Conservation (phyloP, 2,113 vertebrate genomes). For the Erythrolamprus reginae region DNA sequence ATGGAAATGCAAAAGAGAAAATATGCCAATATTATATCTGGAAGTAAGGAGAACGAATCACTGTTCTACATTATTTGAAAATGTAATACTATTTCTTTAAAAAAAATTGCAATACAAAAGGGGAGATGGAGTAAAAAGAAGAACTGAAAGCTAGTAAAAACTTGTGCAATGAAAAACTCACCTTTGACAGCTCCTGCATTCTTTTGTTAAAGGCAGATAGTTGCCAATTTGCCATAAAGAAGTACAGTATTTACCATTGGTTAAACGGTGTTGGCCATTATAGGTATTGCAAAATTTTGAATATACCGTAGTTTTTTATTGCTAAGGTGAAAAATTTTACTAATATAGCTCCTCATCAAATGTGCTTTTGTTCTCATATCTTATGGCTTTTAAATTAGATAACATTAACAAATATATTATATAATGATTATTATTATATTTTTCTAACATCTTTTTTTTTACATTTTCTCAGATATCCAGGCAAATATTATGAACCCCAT, state of each 20-base stretch:
- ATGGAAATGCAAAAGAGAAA: background rate
- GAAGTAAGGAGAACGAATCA: conserved; percentile 6
- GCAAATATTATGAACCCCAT: conserved; percentile 77
- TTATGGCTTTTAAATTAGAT: conserved; percentile 85
- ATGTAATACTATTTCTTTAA: conserved; percentile 14
- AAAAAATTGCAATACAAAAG: conserved; percentile 23
- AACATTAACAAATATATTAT: conserved; percentile 85
- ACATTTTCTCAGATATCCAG: conserved; percentile 75
- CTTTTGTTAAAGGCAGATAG: conserved; percentile 67
- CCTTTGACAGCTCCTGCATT: conserved; percentile 51
- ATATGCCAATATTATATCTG: conserved; percentile 15
- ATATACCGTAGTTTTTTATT: conserved; percentile 77
- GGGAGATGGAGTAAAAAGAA: conserved; percentile 38
- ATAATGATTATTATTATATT: conserved; percentile 82
- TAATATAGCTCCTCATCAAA: conserved; percentile 80
- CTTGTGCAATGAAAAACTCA: conserved; percentile 43
- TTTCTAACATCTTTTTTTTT: conserved; percentile 73
- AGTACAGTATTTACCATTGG: conserved; percentile 79
- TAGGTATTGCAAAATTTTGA: conserved; percentile 73
- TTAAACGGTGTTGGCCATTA: conserved; percentile 79
- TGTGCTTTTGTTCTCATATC: conserved; percentile 84
- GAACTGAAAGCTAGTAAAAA: conserved; percentile 45
- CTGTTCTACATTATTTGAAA: conserved; percentile 32
- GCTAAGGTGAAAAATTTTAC: conserved; percentile 83
- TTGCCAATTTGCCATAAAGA: conserved; percentile 65